Conservation (phyloP, 2,113 vertebrate species). For the Protobothrops flavoviridis region DNA sequence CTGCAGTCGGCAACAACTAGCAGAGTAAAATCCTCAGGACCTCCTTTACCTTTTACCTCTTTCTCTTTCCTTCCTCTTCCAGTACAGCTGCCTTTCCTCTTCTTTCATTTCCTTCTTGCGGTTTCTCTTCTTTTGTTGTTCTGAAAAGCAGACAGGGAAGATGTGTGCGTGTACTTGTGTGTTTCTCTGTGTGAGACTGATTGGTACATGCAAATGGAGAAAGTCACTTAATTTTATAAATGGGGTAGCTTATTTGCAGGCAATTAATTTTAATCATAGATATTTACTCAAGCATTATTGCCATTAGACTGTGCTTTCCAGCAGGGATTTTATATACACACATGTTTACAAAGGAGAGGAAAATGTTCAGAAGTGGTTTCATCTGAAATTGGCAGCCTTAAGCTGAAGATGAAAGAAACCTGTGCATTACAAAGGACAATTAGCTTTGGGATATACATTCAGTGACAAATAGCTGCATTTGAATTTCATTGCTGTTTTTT, state of each 20-base stretch:
- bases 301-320: neutral
- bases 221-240: neutral
- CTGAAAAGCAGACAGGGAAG: neutral
- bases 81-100: neutral
- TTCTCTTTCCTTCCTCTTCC: neutral
- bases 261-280: neutral
- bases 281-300: neutral
- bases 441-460: neutral
- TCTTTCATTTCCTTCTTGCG: neutral
- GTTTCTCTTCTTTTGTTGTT: neutral
- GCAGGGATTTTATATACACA: neutral
- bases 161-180: neutral
- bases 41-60: neutral
- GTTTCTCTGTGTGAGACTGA: neutral
- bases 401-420: neutral
- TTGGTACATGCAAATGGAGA: neutral
- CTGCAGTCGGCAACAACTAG: neutral
- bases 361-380: neutral
- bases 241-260: neutral
- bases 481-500: neutral
- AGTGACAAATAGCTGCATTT: neutral
- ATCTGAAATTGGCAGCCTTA: neutral
- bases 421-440: neutral
- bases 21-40: neutral
- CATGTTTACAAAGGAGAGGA: neutral